Evolutionary conservation across 2,113 vertebrate species (phyloP), one percentile per base, ranked within the genome.

Genomic region (Excalfactoria chinensis): DNA sequence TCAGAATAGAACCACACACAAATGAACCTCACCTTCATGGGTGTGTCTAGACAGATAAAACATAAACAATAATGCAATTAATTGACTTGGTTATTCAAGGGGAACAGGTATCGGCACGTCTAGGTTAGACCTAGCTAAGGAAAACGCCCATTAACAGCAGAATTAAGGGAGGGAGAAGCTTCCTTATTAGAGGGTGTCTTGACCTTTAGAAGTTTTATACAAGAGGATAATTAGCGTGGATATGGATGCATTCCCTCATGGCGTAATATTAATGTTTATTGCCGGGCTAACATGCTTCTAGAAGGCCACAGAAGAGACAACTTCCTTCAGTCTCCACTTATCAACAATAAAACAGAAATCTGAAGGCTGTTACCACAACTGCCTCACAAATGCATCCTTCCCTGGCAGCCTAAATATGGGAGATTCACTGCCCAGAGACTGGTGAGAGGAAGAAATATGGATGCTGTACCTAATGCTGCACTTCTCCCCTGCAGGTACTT

Each of bases 161-260:
- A 86, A 93, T 93, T 84, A 95, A 76, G 64, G 89, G 88, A 92
- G 94, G 89, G 87, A 92, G 95, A 93, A 79, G 86, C 82, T 93
- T 91, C 73, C 68, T 92, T 91, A 93, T 95, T 93, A 94, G 59
- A 95, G 89, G 82, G 46, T 68, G 18, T 26, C 78, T 68, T 89
- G 72, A 91, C 69, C 69, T 86, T 84, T 83, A 63, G 41, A 53
- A 32, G 66, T 71, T 76, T 89, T 75, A 79, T n/a, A n/a, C n/a
- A n/a, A n/a, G n/a, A n/a, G n/a, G n/a, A n/a, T n/a, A n/a, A n/a
- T n/a, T n/a, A n/a, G n/a, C n/a, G n/a, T n/a, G n/a, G n/a, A n/a
- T n/a, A n/a, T n/a, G 40, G 76, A 66, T 75, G 23, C 0, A 0
- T 19, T 90, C 78, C 82, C 68, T 89, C 35, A 44, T 8, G 48